A percentile compares a stretch with the other conserved stretches of the same genome.
Evolutionary conservation across 2,797 vertebrate genomes (phyloP).

Genomic region (Octomys mimax): DNA sequence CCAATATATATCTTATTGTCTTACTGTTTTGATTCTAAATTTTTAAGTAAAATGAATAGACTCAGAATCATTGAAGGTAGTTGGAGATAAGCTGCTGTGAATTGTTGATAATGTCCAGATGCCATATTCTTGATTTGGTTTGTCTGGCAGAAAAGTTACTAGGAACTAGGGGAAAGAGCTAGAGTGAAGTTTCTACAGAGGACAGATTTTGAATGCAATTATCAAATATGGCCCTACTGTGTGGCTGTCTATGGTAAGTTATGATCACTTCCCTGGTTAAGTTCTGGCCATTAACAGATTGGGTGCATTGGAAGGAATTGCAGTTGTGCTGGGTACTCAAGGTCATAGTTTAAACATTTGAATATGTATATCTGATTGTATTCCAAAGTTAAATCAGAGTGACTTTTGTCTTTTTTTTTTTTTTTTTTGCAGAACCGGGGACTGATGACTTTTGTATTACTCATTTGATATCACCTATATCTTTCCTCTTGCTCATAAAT

Average conservation of each 20-base stretch:
- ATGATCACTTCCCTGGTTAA: background rate
- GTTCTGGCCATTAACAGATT: background rate
- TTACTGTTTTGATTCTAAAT: slow-evolving; percentile 63
- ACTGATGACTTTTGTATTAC: slow-evolving; percentile 34
- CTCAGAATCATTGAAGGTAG: background rate
- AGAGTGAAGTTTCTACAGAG: slow-evolving; percentile 7
- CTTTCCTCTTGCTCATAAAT: slow-evolving; percentile 50
- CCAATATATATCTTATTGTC: slow-evolving; percentile 46
- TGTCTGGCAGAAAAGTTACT: slow-evolving; percentile 50
- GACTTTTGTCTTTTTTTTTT: too few species aligned
- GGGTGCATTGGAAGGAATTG: background rate
- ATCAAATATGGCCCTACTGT: background rate
- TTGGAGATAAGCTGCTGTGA: slow-evolving; percentile 49
- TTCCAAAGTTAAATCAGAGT: slow-evolving; percentile 36
- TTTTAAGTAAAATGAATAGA: slow-evolving; percentile 52
- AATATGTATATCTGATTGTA: slow-evolving; percentile 45
- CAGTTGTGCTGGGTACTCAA: background rate
- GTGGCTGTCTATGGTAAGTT: background rate
- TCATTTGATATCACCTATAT: slow-evolving; percentile 35
- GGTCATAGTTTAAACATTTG: slow-evolving; percentile 44
- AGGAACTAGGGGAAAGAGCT: background rate
- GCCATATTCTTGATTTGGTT: slow-evolving; percentile 9
- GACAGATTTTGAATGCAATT: background rate
- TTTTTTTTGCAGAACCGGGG: too few species aligned
- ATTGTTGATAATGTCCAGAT: slow-evolving; percentile 12